Percentiles rank a stretch among this genome's conserved stretches.
phyloP scores from a whole-genome alignment of 2,797 vertebrate species.

The Channa striata region DNA sequence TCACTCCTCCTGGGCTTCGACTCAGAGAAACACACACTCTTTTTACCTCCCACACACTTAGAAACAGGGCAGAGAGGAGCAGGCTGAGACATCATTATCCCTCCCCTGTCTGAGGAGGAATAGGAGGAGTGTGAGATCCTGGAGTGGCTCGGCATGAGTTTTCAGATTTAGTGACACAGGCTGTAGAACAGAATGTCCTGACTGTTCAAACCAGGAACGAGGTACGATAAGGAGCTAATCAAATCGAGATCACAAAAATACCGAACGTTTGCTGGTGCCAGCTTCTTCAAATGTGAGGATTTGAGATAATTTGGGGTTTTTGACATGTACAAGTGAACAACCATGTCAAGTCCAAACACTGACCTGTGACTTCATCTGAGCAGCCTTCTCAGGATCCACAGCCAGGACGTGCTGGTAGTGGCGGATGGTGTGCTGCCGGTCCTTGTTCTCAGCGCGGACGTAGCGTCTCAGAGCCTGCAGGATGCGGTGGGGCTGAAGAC shows the following conservation, averaged over 20 bases:
- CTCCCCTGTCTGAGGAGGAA: slow-evolving; percentile 47
- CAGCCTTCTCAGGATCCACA: slow-evolving; percentile 97
- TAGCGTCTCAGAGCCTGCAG: slow-evolving; percentile 94
- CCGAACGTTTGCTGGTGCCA: neutral
- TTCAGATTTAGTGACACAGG: slow-evolving; percentile 33
- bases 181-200: neutral
- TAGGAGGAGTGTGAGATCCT: slow-evolving; percentile 25
- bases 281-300: neutral
- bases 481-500: slow-evolving; percentile 91
- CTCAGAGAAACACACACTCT: slow-evolving; percentile 61
- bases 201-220: slow-evolving; percentile 6
- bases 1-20: slow-evolving; percentile 58
- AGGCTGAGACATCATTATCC: slow-evolving; percentile 67
- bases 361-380: slow-evolving; percentile 99
- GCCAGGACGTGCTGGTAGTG: slow-evolving; percentile 98
- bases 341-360: slow-evolving; percentile 22
- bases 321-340: too few relatives aligned
- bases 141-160: slow-evolving; percentile 34
- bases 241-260: neutral
- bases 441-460: slow-evolving; percentile 95
- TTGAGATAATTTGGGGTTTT: neutral
- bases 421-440: slow-evolving; percentile 95
- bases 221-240: too few relatives aligned
- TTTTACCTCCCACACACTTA: slow-evolving; percentile 70
- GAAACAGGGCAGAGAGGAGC: slow-evolving; percentile 56